Evolutionary conservation across 1,140 invertebrate species (phyloP).

Genomic region (Euura lappo): DNA sequence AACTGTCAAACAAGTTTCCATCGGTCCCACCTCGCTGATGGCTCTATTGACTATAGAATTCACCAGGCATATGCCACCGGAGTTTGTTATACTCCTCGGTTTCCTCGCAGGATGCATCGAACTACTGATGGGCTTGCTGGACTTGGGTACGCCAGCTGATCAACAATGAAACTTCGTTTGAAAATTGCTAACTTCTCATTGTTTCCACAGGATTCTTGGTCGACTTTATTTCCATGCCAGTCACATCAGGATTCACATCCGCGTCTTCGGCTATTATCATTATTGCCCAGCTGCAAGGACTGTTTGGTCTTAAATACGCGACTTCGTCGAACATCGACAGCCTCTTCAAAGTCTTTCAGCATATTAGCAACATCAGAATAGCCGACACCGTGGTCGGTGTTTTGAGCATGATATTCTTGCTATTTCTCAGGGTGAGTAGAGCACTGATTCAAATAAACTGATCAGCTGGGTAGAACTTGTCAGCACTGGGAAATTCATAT

Average conservation of each 20-base stretch:
- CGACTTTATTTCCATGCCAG: constrained; percentile 90
- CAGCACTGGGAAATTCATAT: constrained; percentile 9
- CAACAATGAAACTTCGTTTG: background rate
- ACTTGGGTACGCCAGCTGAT: constrained; percentile 67
- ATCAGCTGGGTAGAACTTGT: too few relatives aligned
- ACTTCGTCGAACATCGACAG: constrained; percentile 68
- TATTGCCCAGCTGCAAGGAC: constrained; percentile 84
- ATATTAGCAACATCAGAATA: constrained; percentile 62
- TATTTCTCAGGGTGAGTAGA: constrained; percentile 68
- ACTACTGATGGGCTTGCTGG: constrained; percentile 77
- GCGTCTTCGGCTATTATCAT: constrained; percentile 92
- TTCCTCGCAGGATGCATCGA: constrained; percentile 81
- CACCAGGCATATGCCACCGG: constrained; percentile 70
- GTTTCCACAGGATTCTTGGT: constrained; percentile 82
- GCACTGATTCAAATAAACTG: too few relatives aligned
- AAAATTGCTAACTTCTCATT: background rate
- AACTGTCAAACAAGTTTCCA: constrained; percentile 89
- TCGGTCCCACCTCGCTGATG: constrained; percentile 89
- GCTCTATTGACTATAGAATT: constrained; percentile 79
- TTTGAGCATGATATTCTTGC: constrained; percentile 68
- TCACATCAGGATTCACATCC: constrained; percentile 92
- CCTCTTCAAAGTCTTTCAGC: constrained; percentile 64
- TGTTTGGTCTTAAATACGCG: constrained; percentile 76
- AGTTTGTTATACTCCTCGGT: constrained; percentile 80
- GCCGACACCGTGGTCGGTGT: constrained; percentile 72